A percentile compares a stretch with the other conserved stretches of the same genome.
Evolutionary conservation across 2,888 invertebrate genomes (phyloP).

Genomic region (Drosophila yooni): DNA sequence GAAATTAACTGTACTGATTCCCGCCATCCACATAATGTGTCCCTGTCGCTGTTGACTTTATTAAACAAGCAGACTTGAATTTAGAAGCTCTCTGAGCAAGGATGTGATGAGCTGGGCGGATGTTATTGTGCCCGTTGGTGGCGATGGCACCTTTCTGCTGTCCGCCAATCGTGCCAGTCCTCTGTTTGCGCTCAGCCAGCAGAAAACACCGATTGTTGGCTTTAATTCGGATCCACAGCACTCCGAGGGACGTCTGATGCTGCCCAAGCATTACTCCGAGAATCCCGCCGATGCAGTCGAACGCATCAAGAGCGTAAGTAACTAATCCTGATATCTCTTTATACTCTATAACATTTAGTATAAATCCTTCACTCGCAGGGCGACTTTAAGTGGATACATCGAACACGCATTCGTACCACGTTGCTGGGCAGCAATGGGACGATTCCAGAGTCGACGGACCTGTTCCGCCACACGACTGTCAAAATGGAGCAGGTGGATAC

Average conservation of each 20-base stretch:
- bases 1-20: constrained; percentile 44
- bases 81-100: constrained; percentile 85
- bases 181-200: constrained; percentile 82
- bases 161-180: constrained; percentile 89
- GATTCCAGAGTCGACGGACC: constrained; percentile 85
- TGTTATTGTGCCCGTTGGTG: constrained; percentile 94
- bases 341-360: background rate
- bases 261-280: constrained; percentile 93
- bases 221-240: constrained; percentile 97
- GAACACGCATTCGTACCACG: constrained; percentile 95
- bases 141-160: constrained; percentile 98
- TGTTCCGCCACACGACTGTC: constrained; percentile 85
- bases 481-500: constrained; percentile 84
- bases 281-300: constrained; percentile 92
- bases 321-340: background rate
- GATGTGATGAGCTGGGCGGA: constrained; percentile 96
- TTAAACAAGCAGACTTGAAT: constrained; percentile 84
- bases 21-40: constrained; percentile 69
- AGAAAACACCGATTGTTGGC: constrained; percentile 96
- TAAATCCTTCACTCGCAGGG: constrained; percentile 87
- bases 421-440: constrained; percentile 88
- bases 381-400: constrained; percentile 93
- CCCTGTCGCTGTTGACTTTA: constrained; percentile 73
- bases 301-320: constrained; percentile 89
- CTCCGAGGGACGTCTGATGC: constrained; percentile 96